Evolutionary conservation across 2,888 invertebrate species (phyloP).

Genomic region (Metopia argyrocephala): DNA sequence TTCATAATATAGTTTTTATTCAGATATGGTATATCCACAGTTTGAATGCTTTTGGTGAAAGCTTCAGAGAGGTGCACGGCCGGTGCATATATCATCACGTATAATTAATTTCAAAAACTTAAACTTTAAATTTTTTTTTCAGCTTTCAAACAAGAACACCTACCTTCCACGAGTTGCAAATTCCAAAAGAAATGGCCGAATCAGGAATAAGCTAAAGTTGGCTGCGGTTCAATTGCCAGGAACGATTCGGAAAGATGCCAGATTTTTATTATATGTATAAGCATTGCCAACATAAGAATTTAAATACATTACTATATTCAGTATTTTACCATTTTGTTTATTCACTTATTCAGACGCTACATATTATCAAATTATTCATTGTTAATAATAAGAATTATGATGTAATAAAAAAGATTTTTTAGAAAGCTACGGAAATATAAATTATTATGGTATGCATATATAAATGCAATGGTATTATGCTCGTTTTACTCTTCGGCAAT

Average conservation of each 20-base stretch:
- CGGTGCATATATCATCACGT: slow-evolving; percentile 68
- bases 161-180: slow-evolving; percentile 68
- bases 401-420: too few relatives aligned
- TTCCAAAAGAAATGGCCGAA: slow-evolving; percentile 67
- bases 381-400: too few relatives aligned
- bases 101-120: slow-evolving; percentile 29
- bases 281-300: not conserved
- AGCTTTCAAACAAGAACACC: slow-evolving; percentile 18
- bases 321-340: too few relatives aligned
- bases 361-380: too few relatives aligned
- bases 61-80: slow-evolving; percentile 75
- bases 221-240: slow-evolving; percentile 22
- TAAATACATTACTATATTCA: too few relatives aligned
- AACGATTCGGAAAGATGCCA: not conserved
- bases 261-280: not conserved
- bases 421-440: too few relatives aligned
- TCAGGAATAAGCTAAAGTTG: slow-evolving; percentile 66
- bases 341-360: too few relatives aligned
- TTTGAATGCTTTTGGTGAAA: slow-evolving; percentile 51
- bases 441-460: too few relatives aligned
- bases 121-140: not conserved
- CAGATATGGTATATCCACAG: slow-evolving; percentile 67
- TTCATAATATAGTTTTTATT: slow-evolving; percentile 48
- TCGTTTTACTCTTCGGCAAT: too few relatives aligned
- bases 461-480: too few relatives aligned